A percentile compares a stretch with the other conserved stretches of the same genome.
phyloP scores from a whole-genome alignment of 2,113 vertebrate species.

The Galeopterus variegatus region DNA sequence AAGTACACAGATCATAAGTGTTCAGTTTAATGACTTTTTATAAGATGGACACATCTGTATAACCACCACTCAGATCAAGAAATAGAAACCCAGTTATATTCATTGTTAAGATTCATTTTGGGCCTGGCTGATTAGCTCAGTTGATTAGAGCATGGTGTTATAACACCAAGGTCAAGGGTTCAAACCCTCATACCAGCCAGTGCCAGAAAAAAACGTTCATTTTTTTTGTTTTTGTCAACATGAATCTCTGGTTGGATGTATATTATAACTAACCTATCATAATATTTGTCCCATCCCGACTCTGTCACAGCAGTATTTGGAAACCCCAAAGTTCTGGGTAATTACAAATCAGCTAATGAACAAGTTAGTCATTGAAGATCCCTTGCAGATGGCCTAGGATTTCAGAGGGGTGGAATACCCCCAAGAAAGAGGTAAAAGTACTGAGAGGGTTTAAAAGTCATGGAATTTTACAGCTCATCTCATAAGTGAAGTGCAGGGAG shows the following conservation, averaged over 20 bases:
- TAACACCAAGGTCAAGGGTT: too few relatives aligned
- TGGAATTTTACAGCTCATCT: slow-evolving; percentile 2
- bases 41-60: neutral
- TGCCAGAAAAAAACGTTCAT: too few relatives aligned
- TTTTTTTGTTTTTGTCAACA: slow-evolving; percentile 31
- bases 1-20: neutral
- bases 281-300: neutral
- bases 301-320: neutral
- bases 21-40: slow-evolving; percentile 47
- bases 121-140: too few relatives aligned
- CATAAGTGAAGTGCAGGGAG: slow-evolving; percentile 7
- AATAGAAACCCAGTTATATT: slow-evolving; percentile 28
- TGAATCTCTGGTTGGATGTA: neutral
- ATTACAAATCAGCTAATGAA: neutral
- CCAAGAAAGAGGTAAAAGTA: neutral
- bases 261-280: neutral
- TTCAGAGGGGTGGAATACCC: neutral
- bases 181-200: too few relatives aligned
- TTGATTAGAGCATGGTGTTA: too few relatives aligned
- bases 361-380: neutral
- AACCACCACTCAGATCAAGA: neutral
- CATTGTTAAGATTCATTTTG: slow-evolving; percentile 20
- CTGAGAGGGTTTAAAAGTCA: neutral
- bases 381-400: neutral
- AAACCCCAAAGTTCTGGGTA: neutral